Evolutionary conservation across 2,888 invertebrate species (phyloP).

Genomic region (Lasioglossum figueresi): DNA sequence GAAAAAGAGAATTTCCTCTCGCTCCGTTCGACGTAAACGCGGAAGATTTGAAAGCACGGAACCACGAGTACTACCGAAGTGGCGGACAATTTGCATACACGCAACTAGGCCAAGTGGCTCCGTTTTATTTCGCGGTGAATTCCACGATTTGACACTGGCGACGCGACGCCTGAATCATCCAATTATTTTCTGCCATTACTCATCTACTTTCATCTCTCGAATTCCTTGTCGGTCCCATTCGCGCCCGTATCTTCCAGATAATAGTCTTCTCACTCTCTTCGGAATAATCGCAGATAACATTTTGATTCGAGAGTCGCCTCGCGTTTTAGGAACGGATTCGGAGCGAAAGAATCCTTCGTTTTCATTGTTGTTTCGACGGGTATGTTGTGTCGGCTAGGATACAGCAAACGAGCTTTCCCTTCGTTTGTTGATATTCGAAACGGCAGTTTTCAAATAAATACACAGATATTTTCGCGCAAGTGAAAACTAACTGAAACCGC

Average conservation of each 20-base stretch:
- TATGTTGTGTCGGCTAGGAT: background rate
- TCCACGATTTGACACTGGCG: slow-evolving; percentile 51
- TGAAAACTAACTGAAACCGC: background rate
- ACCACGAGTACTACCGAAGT: background rate
- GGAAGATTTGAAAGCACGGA: slow-evolving; percentile 3
- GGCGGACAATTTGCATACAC: slow-evolving; percentile 23
- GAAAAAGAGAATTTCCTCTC: slow-evolving; percentile 11
- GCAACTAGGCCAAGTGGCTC: slow-evolving; percentile 45
- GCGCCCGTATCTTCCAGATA: background rate
- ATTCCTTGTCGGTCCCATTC: background rate
- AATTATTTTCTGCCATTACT: slow-evolving; percentile 65
- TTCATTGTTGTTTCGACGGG: background rate
- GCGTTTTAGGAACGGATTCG: background rate
- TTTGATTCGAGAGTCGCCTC: background rate
- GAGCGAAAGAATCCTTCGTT: background rate
- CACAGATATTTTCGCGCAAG: background rate
- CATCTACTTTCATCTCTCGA: background rate
- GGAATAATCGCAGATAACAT: background rate
- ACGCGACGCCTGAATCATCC: slow-evolving; percentile 45
- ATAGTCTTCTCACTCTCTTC: background rate
- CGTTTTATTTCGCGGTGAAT: slow-evolving; percentile 21
- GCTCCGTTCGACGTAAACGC: background rate
- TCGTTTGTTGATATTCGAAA: background rate
- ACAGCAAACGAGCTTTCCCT: background rate
- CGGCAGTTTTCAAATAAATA: background rate